Conservation (phyloP, 2,888 invertebrate genomes). For the Phortica okadai region DNA sequence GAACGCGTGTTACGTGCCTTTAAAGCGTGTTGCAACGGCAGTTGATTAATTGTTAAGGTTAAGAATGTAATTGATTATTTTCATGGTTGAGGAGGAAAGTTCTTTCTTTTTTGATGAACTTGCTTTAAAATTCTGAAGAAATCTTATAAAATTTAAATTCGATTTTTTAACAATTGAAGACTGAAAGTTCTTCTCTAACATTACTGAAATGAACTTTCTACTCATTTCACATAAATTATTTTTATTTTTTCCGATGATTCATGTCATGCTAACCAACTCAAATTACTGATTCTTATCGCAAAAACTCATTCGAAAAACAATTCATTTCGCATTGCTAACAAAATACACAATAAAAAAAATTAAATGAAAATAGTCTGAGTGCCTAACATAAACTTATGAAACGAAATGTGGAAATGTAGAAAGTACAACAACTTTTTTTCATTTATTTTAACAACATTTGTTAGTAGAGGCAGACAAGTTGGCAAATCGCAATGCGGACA, state of each 20-base stretch:
- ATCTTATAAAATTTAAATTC: background rate
- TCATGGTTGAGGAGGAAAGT: background rate
- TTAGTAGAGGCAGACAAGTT: background rate
- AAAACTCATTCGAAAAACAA: conserved; percentile 1
- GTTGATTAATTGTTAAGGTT: conserved; percentile 1
- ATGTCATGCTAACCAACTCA: background rate
- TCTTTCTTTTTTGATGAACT: background rate
- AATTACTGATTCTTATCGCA: conserved; percentile 24
- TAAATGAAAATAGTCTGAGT: background rate
- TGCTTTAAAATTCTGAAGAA: background rate
- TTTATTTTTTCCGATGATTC: background rate
- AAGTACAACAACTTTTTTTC: background rate
- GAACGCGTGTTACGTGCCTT: background rate
- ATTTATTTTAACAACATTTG: conserved; percentile 3
- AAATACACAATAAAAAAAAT: background rate
- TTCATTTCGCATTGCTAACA: conserved; percentile 2
- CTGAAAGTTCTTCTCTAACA: background rate
- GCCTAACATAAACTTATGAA: background rate
- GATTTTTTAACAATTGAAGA: background rate
- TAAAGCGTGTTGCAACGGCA: background rate
- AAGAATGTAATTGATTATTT: background rate
- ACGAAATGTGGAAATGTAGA: conserved; percentile 1
- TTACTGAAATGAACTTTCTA: background rate
- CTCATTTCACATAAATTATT: background rate
- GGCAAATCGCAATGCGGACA: conserved; percentile 11